Evolutionary conservation across 2,113 vertebrate species (phyloP), one percentile per base, ranked within the genome.

Genomic region (Xenopus borealis): DNA sequence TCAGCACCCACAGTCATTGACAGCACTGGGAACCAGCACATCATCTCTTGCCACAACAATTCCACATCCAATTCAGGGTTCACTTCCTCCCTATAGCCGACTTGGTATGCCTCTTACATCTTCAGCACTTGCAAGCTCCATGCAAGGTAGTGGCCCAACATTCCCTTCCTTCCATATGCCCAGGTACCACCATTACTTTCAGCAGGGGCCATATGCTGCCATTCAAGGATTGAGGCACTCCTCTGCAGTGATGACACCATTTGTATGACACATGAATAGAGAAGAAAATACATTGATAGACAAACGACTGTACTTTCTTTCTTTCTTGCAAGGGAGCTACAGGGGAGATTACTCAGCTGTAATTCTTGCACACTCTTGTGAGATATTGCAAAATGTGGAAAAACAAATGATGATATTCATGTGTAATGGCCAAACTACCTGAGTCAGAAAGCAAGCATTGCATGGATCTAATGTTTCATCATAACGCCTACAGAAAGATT

Each of bases 91-190:
- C 0, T 98, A 98, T 80, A 90, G 95, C 81, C 94, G 95, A 1
- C 88, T 99, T 71, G 94, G 94, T 57, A 92, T 99, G 93, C 95
- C 96, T 69, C 91, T 99, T 7, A 93, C 96, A 0, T 94, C 95
- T 55, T 90, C 91, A 0, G 95, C 95, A 47, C 86, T 98, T 72
- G 94, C 95, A 23, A 93, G 90, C 78, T 92, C 93, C 81, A 96
- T 97, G 95, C 96, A 95, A 81, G 93, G 92, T 46, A 95, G 91
- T 1, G 97, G 97, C 12, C 97, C 97, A 0, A 93, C 95, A 0
- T 98, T 99, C 84, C 96, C 97, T 0, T 95, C 96, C 46, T 99
- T 99, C 85, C 97, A 99, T 91, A 97, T 99, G 95, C 97, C 96
- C 0, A 91, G 97, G 74, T 99, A 98, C 83, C 97, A 99, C 81